Evolutionary conservation across 1,140 invertebrate species (phyloP), one percentile per base, ranked within the genome.

Genomic region (Cepaea nemoralis): DNA sequence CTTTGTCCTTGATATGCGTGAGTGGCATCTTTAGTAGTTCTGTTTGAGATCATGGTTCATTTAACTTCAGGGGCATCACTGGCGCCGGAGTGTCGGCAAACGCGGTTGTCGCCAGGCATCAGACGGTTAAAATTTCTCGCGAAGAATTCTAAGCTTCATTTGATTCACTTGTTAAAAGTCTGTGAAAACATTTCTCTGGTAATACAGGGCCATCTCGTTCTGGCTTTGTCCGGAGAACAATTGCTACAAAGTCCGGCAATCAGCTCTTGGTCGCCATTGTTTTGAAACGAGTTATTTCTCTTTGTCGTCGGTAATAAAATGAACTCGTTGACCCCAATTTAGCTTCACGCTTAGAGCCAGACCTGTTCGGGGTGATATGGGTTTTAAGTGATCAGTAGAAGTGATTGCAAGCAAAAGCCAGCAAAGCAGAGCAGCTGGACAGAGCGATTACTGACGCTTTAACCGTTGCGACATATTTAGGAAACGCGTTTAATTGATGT

Each of bases 261-360:
- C 59, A 63, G 3, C 59, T 31, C 19, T 19, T 31, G 50, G 22
- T 55, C 50, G 27, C n/a, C 16, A 27, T 63, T 31, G 59, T 39
- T 40, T 66, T 40, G 24, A 10, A 5, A 24, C 5, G 35, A 70
- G 37, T 40, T 70, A 40, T 70, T 70, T 40, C 69, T 42, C 24
- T n/a, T 39, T 39, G 35, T 40, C 35, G 40, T 37, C 35, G 22
- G n/a, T 70, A 70, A 70, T 70, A 70, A 39, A 37, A 70, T 70
- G 69, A 70, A 40, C 37, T 39, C 39, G 40, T 70, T 70, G 69
- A 70, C 69, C 69, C 37, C 22, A 70, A 70, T 70, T n/a, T 27
- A 27, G 27, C 24, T 31, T 63, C 8, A 8, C n/a, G 33, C 27
- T 2, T 10, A 63, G 6, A 12, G 0, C 1, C 6, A 16, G 59